Percentiles rank a stretch among this genome's conserved stretches.
phyloP scores from a whole-genome alignment of 2,797 vertebrate species.

The Lacerta agilis region DNA sequence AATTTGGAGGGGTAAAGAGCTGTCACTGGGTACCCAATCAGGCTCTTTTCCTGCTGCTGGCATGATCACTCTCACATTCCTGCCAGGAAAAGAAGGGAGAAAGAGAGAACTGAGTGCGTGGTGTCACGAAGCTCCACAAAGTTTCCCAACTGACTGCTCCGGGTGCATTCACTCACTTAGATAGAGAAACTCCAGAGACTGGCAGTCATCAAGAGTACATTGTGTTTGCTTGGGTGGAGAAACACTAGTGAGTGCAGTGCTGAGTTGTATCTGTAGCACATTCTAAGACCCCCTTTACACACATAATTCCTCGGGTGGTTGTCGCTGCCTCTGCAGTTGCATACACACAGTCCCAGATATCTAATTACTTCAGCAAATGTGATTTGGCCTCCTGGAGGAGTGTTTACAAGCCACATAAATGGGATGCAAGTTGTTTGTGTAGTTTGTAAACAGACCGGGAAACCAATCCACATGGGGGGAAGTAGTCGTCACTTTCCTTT shows the following conservation, averaged over 20 bases:
- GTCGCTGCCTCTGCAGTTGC: background rate
- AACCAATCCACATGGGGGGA: background rate
- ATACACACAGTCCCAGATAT: background rate
- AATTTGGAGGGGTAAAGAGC: background rate
- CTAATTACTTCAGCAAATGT: background rate
- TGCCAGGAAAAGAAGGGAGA: background rate
- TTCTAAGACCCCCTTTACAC: background rate
- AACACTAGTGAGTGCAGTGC: background rate
- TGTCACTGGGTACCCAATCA: background rate
- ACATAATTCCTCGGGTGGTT: background rate
- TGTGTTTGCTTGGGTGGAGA: background rate
- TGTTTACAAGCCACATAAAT: background rate
- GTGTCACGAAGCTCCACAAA: background rate
- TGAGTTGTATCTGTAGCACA: background rate
- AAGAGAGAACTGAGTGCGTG: background rate
- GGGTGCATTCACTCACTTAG: background rate
- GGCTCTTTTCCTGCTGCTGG: background rate
- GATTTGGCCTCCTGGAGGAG: background rate
- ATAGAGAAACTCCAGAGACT: background rate
- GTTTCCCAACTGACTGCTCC: background rate
- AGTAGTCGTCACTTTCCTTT: background rate
- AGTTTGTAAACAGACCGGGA: background rate
- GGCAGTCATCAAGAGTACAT: background rate
- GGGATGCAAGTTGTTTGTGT: background rate
- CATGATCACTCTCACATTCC: background rate